These are phyloP conservation scores for Drosophila malerkotliana DNA, from an alignment of 1,140 invertebrate genomes.

Conservation along the genomic window DNA sequence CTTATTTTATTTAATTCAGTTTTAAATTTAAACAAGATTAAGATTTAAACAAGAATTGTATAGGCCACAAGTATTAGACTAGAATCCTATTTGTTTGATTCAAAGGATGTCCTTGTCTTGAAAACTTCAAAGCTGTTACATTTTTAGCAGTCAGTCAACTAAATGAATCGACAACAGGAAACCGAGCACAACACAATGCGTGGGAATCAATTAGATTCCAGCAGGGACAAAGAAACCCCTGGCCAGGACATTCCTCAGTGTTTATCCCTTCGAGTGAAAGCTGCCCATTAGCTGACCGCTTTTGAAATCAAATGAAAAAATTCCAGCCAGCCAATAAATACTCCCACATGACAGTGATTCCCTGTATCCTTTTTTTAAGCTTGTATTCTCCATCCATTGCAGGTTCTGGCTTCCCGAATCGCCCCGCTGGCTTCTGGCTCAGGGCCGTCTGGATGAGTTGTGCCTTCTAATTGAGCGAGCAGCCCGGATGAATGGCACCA, in stretches of 20 bases:
- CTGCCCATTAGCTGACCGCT: conserved; percentile 50
- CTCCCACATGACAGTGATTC: conserved; percentile 45
- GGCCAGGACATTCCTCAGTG: conserved; percentile 57
- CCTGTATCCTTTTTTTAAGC: conserved; percentile 7
- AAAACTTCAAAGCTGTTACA: conserved; percentile 41
- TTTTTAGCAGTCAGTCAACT: conserved; percentile 59
- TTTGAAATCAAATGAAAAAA: conserved; percentile 71
- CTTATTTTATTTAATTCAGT: background rate
- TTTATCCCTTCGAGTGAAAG: conserved; percentile 35
- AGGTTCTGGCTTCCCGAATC: conserved; percentile 92
- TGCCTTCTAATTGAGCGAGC: conserved; percentile 88
- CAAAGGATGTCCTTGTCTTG: background rate
- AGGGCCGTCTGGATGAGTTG: conserved; percentile 89
- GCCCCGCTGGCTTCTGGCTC: conserved; percentile 92
- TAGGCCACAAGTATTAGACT: conserved; percentile 2
- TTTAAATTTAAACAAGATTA: background rate
- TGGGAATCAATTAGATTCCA: conserved; percentile 68
- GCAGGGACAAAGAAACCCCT: conserved; percentile 59
- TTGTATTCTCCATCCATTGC: background rate
- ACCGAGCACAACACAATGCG: conserved; percentile 36
- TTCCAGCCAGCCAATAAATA: conserved; percentile 72
- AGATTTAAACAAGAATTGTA: background rate
- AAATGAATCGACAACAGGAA: conserved; percentile 61
- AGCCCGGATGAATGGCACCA: conserved; percentile 87
- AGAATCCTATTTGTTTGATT: conserved; percentile 3